Base-by-base conservation (phyloP, 2,113 vertebrate species). In the Paramormyrops kingsleyae region DNA sequence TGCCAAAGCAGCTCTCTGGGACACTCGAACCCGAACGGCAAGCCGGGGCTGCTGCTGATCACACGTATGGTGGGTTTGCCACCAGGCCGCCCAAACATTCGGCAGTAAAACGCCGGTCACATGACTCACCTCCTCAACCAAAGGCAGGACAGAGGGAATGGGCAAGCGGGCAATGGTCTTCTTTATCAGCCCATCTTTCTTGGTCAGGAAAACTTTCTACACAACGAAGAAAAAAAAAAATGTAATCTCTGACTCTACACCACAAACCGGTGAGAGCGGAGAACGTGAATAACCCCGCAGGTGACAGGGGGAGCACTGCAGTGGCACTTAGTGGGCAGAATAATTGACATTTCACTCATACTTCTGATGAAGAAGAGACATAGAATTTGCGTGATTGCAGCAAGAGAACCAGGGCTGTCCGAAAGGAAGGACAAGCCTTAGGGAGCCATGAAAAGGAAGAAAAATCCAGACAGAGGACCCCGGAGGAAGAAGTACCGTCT, bases 151-250 rank as follows among this genome's bases (percentile, higher is more conserved):
- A 87, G 97, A 96, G 89, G 97, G 94, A 74, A 99, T 95, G 49
- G 98, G 98, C 94, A 99, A 94, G 94, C 96, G 96, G 91, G 97
- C 94, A 91, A 99, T 97, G 0, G 99, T 99, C 94, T 97, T 99
- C 95, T 96, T 98, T 92, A 99, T 98, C 89, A 97, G 87, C 4
- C 89, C 90, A 1, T 97, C 96, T 91, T 98, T 99, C 88, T 94
- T 97, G 70, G 97, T 98, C 91, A 97, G 97, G 88, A 99, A 97
- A 90, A 99, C 97, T 98, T 98, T 98, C 99, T 99, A 95, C 10
- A 52, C 19, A 35, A 35, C 17, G 9, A 52, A 87, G 13, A 87
- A 39, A 21, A 31, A 3, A n/a, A 50, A 44, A 46, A n/a, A 47
- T 3, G 2, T n/a, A 12, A 44, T 5, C 5, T 24, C 83, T 44